phyloP scores from a whole-genome alignment of 2,113 vertebrate genomes.

The Chaetura pelagica region DNA sequence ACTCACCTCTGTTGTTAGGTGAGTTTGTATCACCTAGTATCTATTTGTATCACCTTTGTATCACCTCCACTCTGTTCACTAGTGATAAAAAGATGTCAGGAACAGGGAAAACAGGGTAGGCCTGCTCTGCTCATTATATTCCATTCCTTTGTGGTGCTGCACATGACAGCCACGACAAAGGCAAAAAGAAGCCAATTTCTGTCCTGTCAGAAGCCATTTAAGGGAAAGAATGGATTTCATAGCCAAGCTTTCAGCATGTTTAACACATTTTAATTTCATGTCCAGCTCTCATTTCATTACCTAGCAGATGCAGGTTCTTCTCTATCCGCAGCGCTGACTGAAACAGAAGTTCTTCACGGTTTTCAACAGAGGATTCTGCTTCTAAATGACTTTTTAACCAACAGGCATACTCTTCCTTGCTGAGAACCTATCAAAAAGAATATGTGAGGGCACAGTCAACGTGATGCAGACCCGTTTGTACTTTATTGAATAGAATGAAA shows the following conservation, averaged over 20 bases:
- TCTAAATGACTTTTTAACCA: constrained; percentile 92
- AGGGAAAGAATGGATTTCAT: background rate
- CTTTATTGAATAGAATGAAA: constrained; percentile 25
- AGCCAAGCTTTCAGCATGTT: constrained; percentile 17
- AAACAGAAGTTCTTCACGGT: constrained; percentile 91
- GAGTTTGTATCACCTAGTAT: too few relatives aligned
- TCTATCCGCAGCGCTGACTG: constrained; percentile 91
- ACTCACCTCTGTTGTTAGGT: background rate
- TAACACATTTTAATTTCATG: constrained; percentile 24
- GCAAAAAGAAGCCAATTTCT: constrained; percentile 24
- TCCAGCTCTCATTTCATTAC: constrained; percentile 71
- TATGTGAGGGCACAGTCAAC: background rate
- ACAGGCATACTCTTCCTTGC: constrained; percentile 91
- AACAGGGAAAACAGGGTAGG: background rate
- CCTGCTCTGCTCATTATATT: background rate
- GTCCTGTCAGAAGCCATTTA: constrained; percentile 17
- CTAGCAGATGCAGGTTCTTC: constrained; percentile 92
- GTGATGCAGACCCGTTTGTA: background rate
- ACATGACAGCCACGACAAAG: constrained; percentile 3
- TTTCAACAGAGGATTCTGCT: constrained; percentile 92
- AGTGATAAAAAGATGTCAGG: background rate
- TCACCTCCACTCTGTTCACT: background rate
- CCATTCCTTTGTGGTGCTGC: background rate
- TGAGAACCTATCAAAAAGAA: constrained; percentile 82
- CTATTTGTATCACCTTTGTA: too few relatives aligned